Evolutionary conservation across 2,797 vertebrate genomes (phyloP), one percentile per base, ranked within the genome.

Genomic region (Chrosomus eos): DNA sequence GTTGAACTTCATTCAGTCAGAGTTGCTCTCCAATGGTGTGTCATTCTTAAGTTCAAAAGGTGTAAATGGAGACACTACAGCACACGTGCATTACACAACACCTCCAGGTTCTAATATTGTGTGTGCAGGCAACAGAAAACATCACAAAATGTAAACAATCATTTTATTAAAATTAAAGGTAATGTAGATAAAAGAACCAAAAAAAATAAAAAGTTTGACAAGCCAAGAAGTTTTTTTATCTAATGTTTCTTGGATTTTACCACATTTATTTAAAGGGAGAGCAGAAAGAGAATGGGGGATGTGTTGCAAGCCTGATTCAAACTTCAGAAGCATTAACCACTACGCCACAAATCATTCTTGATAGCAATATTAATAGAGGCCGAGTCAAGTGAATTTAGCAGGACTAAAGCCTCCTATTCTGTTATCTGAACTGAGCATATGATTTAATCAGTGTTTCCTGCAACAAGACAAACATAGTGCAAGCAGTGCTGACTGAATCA

Each of bases 371-470:
- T 31, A n/a, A 66, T 14, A 40, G 36, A 40, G 21, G 11, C 5
- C 67, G 19, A 0, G 3, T 31, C 28, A 53, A 74, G 9, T 74
- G 19, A 21, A 23, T 53, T 33, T 33, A 73, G 45, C 48, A 36
- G 48, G 4, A 4, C 14, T 45, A 48, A 48, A 74, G 18, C 2
- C 31, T 53, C 11, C 48, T 51, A 6, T 73, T 19, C 43, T 48
- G 70, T 28, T 40, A 45, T 51, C 43, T 53, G 19, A 74, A 33
- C 28, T 16, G 51, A 75, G 19, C 73, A 55, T 55, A 36, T 23
- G 73, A n/a, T n/a, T n/a, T 58, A 58, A 76, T 58, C 53, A 18
- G 51, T 75, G 31, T 58, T 76, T n/a, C 33, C 74, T 40, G 33
- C 33, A 60, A 7, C 53, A 60, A 76, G 58, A 58, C 73, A 58